phyloP scores from a whole-genome alignment of 2,113 vertebrate species.

The Brachyistius frenatus region DNA sequence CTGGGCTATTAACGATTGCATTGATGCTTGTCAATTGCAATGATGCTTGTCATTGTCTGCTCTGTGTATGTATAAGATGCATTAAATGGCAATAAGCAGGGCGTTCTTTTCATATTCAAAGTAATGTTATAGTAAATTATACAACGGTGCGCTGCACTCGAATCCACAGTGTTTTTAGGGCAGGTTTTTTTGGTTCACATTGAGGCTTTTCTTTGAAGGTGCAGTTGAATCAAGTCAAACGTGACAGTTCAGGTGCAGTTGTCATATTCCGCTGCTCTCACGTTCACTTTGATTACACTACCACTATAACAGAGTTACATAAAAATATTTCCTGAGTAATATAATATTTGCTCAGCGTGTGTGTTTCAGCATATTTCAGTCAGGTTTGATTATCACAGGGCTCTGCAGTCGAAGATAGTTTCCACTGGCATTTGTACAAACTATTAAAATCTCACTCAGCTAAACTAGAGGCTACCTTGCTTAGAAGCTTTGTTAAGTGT shows the following conservation, averaged over 20 bases:
- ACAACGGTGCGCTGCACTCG: too few species aligned
- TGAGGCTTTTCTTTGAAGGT: too few species aligned
- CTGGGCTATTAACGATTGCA: background rate
- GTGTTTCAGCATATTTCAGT: background rate
- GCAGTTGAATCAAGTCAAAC: too few species aligned
- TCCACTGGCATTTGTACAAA: background rate
- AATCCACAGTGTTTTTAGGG: too few species aligned
- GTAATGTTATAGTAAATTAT: too few species aligned
- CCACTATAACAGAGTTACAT: background rate
- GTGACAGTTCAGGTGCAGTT: background rate
- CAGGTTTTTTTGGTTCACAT: background rate
- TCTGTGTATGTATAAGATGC: background rate
- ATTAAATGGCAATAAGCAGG: background rate
- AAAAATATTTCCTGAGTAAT: background rate
- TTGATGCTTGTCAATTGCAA: background rate
- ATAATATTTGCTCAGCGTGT: background rate
- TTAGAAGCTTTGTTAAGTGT: background rate
- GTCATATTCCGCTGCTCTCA: background rate
- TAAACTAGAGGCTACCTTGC: background rate
- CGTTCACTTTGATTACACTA: conserved; percentile 5
- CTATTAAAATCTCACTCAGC: background rate
- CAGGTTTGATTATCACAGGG: too few species aligned
- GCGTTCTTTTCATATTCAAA: background rate
- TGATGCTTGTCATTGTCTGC: background rate
- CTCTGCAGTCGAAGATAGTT: background rate